Percentiles rank a stretch among this genome's conserved stretches.
phyloP scores from a whole-genome alignment of 2,113 vertebrate species.

The Pelecanoides urinatrix region DNA sequence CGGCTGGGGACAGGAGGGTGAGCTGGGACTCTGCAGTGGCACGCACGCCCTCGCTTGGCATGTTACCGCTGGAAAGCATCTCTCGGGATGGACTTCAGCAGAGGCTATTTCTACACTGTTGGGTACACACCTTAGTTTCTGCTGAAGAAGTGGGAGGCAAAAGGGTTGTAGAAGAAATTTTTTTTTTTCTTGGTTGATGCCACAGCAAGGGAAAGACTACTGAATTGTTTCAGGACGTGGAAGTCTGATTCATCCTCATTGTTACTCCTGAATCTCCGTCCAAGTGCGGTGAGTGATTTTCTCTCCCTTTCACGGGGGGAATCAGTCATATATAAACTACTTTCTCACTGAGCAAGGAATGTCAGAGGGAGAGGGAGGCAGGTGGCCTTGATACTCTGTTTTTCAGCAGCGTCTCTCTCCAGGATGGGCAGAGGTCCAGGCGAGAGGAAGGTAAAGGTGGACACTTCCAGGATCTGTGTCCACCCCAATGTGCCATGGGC shows the following conservation, averaged over 20 bases:
- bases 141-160: background rate
- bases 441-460: background rate
- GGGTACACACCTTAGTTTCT: background rate
- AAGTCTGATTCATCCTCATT: conserved; percentile 63
- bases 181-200: conserved; percentile 25
- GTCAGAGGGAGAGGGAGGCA: background rate
- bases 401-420: background rate
- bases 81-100: background rate
- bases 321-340: background rate
- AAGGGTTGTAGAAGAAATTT: background rate
- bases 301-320: background rate
- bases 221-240: conserved; percentile 25
- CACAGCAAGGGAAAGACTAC: conserved; percentile 32
- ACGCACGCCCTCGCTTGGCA: background rate
- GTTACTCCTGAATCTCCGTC: conserved; percentile 52
- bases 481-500: rapidly evolving
- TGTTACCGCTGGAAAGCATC: background rate
- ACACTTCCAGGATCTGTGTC: background rate
- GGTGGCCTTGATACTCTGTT: background rate
- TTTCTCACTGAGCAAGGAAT: background rate
- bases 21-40: background rate
- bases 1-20: background rate
- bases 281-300: conserved; percentile 25
- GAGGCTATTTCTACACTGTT: background rate
- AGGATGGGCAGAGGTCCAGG: background rate